Evolutionary conservation across 2,113 vertebrate genomes (phyloP), one percentile per base, ranked within the genome.

Genomic region (Columba janthina): DNA sequence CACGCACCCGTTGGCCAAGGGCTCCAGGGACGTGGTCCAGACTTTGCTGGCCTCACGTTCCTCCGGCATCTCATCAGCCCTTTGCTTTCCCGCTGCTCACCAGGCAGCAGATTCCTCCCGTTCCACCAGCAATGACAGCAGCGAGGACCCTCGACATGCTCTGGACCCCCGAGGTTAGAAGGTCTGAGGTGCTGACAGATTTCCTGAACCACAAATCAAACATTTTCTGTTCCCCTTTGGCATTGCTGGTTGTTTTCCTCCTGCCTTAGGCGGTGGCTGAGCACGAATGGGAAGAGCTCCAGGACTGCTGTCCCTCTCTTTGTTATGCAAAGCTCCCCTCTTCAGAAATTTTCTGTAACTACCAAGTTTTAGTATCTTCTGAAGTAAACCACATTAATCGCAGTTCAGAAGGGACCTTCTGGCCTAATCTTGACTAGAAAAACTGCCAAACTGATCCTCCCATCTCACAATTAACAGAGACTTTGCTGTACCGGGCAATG

Each of bases 381-480:
- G 95, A 96, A 92, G 86, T 73, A 51, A 96, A 54, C n/a, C 2
- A 0, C 90, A 31, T 61, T 78, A 61, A 61, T 61, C 66, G 12
- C 66, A 29, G 79, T 44, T 94, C 93, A 90, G 86, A 90, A 95
- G 88, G 90, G 76, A 93, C 90, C 88, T 93, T 89, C 90, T 91
- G 94, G 84, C 88, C 92, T 82, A 69, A 96, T 69, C 80, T 46
- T 62, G 70, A 38, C 80, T 70, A 75, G 90, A 94, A 84, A 92
- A 90, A 50, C 73, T 82, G 69, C 93, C 86, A 69, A 87, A 34
- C 22, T 2, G 65, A 95, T 93, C 86, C 90, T 96, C 83, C 88
- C 77, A 60, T 78, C 85, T 69, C 85, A 81, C 95, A 96, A 93
- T 95, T 92, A 96, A 75, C 92, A 48, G 72, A 86, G 79, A 26